phyloP scores from a whole-genome alignment of 2,888 invertebrate species.

The Teleogryllus oceanicus region DNA sequence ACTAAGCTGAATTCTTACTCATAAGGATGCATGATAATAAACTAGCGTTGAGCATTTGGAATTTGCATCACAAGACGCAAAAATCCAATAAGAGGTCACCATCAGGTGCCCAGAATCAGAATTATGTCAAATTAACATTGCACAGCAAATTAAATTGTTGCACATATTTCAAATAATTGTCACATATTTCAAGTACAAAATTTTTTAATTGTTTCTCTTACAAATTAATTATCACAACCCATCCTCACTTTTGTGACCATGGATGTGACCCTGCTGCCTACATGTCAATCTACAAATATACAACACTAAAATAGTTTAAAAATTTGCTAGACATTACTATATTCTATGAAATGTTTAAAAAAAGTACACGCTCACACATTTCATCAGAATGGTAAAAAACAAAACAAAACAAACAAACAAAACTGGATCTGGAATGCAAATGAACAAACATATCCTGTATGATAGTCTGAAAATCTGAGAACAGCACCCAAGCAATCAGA shows the following conservation, averaged over 20 bases:
- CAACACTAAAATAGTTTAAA: constrained; percentile 11
- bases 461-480: too few relatives aligned
- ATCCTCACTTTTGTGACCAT: background rate
- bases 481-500: too few relatives aligned
- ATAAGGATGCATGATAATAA: background rate
- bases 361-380: constrained; percentile 6
- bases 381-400: background rate
- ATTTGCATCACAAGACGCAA: background rate
- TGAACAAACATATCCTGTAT: background rate
- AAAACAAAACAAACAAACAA: background rate
- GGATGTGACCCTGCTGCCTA: constrained; percentile 4
- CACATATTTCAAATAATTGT: background rate
- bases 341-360: background rate
- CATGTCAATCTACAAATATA: background rate
- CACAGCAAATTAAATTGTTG: constrained; percentile 9
- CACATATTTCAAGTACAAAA: constrained; percentile 1
- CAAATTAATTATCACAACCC: constrained; percentile 10
- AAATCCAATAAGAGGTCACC: background rate
- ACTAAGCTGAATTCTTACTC: background rate
- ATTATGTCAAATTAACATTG: constrained; percentile 18
- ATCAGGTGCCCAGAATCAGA: background rate
- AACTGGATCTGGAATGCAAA: background rate
- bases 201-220: constrained; percentile 1
- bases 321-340: constrained; percentile 2
- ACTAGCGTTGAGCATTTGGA: constrained; percentile 3